Evolutionary conservation across 2,113 vertebrate species (phyloP).

Genomic region (Pelobates fuscus): DNA sequence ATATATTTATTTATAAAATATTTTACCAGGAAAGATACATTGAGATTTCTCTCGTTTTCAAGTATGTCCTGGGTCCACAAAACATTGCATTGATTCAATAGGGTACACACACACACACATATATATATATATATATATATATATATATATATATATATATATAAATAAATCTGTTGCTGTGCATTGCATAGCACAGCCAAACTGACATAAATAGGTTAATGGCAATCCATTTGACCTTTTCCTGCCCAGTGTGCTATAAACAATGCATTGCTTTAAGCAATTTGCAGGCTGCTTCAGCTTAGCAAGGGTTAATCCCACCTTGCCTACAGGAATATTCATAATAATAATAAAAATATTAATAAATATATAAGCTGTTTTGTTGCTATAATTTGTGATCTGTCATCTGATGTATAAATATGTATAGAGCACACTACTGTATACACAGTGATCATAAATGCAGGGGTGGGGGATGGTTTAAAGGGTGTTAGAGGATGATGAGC

Average conservation of each 20-base stretch:
- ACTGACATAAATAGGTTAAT: too few species aligned
- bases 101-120: too few species aligned
- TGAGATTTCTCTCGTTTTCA: too few species aligned
- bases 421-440: not conserved
- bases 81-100: too few species aligned
- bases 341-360: too few species aligned
- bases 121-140: too few species aligned
- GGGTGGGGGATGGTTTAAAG: not conserved
- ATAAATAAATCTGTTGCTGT: not conserved
- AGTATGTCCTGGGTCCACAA: too few species aligned
- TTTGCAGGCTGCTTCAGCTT: not conserved
- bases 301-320: not conserved
- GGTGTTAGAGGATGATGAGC: not conserved
- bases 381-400: not conserved
- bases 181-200: slow-evolving; percentile 5
- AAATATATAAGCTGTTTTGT: not conserved
- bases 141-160: not conserved
- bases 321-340: too few species aligned
- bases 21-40: not conserved
- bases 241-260: too few species aligned
- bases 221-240: too few species aligned
- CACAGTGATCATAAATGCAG: not conserved
- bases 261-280: not conserved
- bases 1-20: too few species aligned
- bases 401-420: not conserved